phyloP scores from a whole-genome alignment of 2,888 invertebrate species.

The Sminthurides aquaticus region DNA sequence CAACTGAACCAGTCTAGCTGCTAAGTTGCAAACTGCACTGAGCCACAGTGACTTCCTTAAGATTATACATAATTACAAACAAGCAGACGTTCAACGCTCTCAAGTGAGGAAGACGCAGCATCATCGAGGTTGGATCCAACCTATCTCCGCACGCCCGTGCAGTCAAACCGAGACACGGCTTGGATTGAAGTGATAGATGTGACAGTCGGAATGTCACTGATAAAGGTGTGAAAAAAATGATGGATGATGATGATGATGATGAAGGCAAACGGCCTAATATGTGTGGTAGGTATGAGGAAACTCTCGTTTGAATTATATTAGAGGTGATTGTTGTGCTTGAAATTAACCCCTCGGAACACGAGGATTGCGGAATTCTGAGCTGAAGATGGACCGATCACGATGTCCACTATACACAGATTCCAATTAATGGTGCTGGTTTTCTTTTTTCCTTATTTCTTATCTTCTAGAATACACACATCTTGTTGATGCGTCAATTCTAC shows the following conservation, averaged over 20 bases:
- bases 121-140: slow-evolving; percentile 10
- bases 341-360: slow-evolving; percentile 4
- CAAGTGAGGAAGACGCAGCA: neutral
- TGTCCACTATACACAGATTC: slow-evolving; percentile 1
- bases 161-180: slow-evolving; percentile 21
- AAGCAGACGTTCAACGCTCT: slow-evolving; percentile 6
- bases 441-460: neutral
- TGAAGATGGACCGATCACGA: neutral
- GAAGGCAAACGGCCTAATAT: slow-evolving; percentile 1
- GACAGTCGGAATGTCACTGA: neutral
- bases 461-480: slow-evolving; percentile 10
- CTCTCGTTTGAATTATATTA: neutral
- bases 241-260: slow-evolving; percentile 1
- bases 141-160: slow-evolving; percentile 15
- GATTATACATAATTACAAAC: slow-evolving; percentile 8
- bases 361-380: slow-evolving; percentile 2
- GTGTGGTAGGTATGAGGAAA: neutral
- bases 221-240: slow-evolving; percentile 1
- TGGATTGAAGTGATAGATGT: slow-evolving; percentile 8
- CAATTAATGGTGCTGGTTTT: neutral
- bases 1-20: neutral
- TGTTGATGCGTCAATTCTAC: slow-evolving; percentile 6
- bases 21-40: slow-evolving; percentile 3
- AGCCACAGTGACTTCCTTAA: slow-evolving; percentile 12
- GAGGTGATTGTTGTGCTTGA: slow-evolving; percentile 6